These are phyloP conservation scores for western clawed frog (Xenopus tropicalis) DNA, from an alignment of 2,113 vertebrate genomes.

Conservation along the genomic window UCB_Xtro_10.0 CM004447.2:16821501-16822000, in stretches of 20 bases:
- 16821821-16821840: too few relatives aligned
- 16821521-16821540: background rate
- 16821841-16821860: too few relatives aligned
- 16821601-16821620: slow-evolving; percentile 19
- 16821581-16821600: slow-evolving; percentile 8
- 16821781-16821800: background rate
- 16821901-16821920: too few relatives aligned
- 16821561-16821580: background rate
- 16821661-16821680: slow-evolving; percentile 32
- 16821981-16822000: too few relatives aligned
- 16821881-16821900: too few relatives aligned
- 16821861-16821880: too few relatives aligned
- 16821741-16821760: background rate
- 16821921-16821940: too few relatives aligned
- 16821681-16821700: slow-evolving; percentile 33
- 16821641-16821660: slow-evolving; percentile 33
- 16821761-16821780: background rate
- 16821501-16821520: background rate
- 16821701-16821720: slow-evolving; percentile 24
- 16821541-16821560: background rate
- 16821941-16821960: too few relatives aligned
- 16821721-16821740: slow-evolving; percentile 6
- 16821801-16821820: too few relatives aligned
- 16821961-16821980: too few relatives aligned
- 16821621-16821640: slow-evolving; percentile 32